Evolutionary conservation across 2,797 vertebrate species (phyloP).

Genomic region (Clarias pachynema): DNA sequence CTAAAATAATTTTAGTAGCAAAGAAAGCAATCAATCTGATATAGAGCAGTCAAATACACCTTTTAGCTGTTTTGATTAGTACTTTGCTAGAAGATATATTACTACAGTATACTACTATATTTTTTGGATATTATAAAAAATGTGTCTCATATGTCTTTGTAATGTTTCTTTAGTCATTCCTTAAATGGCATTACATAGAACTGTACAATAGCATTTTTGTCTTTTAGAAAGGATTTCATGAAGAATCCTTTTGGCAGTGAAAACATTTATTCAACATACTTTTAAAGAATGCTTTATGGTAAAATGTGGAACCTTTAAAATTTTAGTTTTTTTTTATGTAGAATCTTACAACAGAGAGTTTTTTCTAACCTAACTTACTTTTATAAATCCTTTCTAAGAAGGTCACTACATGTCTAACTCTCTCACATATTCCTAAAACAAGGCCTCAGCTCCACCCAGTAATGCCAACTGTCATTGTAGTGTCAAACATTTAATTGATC

Average conservation of each 20-base stretch:
- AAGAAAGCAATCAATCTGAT: neutral
- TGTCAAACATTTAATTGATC: neutral
- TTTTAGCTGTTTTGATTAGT: neutral
- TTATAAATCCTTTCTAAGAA: neutral
- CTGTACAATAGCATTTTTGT: neutral
- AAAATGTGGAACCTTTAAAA: neutral
- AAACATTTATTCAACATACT: neutral
- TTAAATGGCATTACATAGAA: neutral
- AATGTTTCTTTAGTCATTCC: neutral
- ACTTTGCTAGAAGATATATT: neutral
- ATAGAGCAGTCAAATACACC: neutral
- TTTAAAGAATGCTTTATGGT: neutral
- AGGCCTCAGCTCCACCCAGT: conserved; percentile 65
- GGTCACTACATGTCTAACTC: neutral
- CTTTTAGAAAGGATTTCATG: neutral
- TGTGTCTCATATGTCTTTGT: no score
- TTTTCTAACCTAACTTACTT: neutral
- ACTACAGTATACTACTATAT: no score
- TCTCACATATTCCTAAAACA: conserved; percentile 69
- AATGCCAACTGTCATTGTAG: conserved; percentile 49
- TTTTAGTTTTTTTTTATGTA: neutral
- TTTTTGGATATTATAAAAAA: no score
- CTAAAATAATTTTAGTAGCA: neutral
- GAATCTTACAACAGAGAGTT: neutral
- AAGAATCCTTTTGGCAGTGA: neutral